Percentiles rank a stretch among this genome's conserved stretches.
phyloP scores from a whole-genome alignment of 2,888 invertebrate species.

The Chrysolina americana region DNA sequence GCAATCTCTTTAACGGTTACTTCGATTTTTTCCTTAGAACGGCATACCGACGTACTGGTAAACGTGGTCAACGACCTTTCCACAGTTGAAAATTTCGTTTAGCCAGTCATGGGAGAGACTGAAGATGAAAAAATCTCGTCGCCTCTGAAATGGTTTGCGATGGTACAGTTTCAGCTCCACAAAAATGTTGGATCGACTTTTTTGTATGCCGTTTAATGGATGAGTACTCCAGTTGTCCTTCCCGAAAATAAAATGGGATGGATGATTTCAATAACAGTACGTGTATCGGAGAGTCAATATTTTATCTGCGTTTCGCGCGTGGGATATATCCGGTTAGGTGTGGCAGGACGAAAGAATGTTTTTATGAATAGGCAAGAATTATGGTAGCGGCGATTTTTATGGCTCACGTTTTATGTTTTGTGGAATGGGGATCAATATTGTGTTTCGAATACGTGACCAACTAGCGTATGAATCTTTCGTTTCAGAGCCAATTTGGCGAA shows the following conservation, averaged over 20 bases:
- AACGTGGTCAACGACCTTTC: constrained; percentile 26
- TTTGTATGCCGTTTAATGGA: not conserved
- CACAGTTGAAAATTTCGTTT: constrained; percentile 13
- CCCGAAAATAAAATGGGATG: not conserved
- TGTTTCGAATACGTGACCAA: not conserved
- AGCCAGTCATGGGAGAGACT: constrained; percentile 6
- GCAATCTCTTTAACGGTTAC: constrained; percentile 29
- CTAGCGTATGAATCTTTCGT: no score
- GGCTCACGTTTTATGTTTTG: not conserved
- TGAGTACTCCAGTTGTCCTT: not conserved
- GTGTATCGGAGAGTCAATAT: not conserved
- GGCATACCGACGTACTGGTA: constrained; percentile 19
- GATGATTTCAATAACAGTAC: constrained; percentile 4
- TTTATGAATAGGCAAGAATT: constrained; percentile 5
- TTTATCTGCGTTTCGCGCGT: not conserved
- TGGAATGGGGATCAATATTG: not conserved
- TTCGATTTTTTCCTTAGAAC: constrained; percentile 14
- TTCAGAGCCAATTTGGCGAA: no score
- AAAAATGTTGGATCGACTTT: not conserved
- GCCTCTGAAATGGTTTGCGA: not conserved
- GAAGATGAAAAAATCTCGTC: not conserved
- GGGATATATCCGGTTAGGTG: constrained; percentile 14
- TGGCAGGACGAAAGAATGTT: not conserved
- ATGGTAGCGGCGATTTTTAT: not conserved
- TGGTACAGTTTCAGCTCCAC: not conserved